Percentiles rank a stretch among this genome's conserved stretches.
These are phyloP conservation scores for Bombus vancouverensis DNA, from an alignment of 1,140 invertebrate genomes.

Conservation along the genomic window DNA sequence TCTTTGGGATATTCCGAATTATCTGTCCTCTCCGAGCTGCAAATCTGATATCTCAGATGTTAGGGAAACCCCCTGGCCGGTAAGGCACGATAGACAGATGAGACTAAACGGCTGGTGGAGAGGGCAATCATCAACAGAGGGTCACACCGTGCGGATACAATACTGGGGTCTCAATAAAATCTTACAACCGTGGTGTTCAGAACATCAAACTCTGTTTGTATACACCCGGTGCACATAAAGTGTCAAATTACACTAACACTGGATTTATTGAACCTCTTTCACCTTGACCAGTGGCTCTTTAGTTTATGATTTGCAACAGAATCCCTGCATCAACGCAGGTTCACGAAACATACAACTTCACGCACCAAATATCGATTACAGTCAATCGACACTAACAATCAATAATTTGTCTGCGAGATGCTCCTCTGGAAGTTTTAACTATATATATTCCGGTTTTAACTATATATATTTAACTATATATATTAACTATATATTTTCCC, in stretches of 20 bases:
- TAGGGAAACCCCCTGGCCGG: rapidly evolving
- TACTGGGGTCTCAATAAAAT: too few species aligned
- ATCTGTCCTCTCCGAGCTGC: rapidly evolving
- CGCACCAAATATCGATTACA: background rate
- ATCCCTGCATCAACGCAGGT: background rate
- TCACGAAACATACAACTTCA: background rate
- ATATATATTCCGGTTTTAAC: background rate
- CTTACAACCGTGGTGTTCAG: too few species aligned
- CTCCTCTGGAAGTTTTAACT: background rate
- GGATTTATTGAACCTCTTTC: rapidly evolving
- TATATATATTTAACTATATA: background rate
- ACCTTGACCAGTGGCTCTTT: too few species aligned
- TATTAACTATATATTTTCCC: background rate
- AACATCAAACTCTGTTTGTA: too few species aligned
- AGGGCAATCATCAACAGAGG: rapidly evolving
- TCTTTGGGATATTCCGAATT: too few species aligned
- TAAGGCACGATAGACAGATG: rapidly evolving
- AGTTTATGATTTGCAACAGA: too few species aligned
- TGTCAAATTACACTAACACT: too few species aligned
- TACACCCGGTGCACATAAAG: too few species aligned
- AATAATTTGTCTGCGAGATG: background rate
- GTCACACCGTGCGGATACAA: too few species aligned
- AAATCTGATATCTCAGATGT: too few species aligned
- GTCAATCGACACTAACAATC: background rate
- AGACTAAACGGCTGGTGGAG: rapidly evolving